Evolutionary conservation across 2,888 invertebrate species (phyloP).

Genomic region (Slavum lentiscoides): DNA sequence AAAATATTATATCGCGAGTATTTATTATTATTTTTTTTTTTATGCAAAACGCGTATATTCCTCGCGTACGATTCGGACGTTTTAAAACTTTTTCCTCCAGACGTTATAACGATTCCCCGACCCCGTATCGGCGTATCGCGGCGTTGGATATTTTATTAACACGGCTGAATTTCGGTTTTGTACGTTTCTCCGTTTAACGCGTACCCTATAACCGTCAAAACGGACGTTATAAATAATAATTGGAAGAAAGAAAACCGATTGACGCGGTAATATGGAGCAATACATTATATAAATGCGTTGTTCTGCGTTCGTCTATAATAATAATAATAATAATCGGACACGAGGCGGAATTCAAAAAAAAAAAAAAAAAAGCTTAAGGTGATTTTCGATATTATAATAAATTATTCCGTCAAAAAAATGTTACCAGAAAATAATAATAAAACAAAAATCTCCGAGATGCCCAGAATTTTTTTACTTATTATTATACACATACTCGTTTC

Average conservation of each 20-base stretch:
- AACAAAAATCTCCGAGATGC: not conserved
- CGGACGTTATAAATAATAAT: slow-evolving; percentile 2
- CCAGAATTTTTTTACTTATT: not conserved
- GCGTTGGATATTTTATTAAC: too few relatives aligned
- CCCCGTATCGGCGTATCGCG: too few relatives aligned
- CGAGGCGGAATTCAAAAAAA: not conserved
- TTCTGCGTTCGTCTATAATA: not conserved
- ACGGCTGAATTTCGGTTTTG: too few relatives aligned
- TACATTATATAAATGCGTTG: not conserved
- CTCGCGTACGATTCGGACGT: too few relatives aligned
- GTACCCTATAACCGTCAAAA: not conserved
- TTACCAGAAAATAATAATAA: slow-evolving; percentile 10
- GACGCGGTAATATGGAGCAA: slow-evolving; percentile 15
- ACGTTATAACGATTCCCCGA: too few relatives aligned
- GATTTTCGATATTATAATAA: slow-evolving; percentile 41
- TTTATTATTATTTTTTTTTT: too few relatives aligned
- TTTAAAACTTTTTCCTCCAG: too few relatives aligned
- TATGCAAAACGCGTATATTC: too few relatives aligned
- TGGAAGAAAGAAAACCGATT: slow-evolving; percentile 10
- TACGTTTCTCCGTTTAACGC: too few relatives aligned
- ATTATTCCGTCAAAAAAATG: slow-evolving; percentile 38
- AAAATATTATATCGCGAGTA: too few relatives aligned
- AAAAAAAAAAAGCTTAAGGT: slow-evolving; percentile 1
- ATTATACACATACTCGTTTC: not conserved
- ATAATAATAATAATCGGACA: not conserved